These are phyloP conservation scores for Cheirogaleus medius DNA, from an alignment of 2,113 vertebrate genomes.

Conservation along the genomic window DNA sequence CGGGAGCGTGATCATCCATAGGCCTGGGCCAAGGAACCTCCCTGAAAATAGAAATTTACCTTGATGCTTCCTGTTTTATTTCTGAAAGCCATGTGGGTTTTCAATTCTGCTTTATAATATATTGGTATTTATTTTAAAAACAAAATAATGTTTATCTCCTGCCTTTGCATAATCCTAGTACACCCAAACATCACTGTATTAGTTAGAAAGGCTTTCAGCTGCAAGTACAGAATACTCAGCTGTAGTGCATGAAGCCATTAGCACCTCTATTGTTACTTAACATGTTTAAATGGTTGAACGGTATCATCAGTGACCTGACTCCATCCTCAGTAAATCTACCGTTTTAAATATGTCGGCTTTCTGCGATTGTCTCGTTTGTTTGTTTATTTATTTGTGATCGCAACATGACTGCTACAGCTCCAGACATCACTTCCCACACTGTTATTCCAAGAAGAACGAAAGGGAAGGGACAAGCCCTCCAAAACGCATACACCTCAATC, in stretches of 20 bases:
- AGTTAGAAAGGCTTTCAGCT: neutral
- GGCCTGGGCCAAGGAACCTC: neutral
- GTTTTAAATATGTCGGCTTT: neutral
- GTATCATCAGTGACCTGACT: neutral
- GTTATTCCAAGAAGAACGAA: neutral
- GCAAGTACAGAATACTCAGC: neutral
- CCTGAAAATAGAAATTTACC: neutral
- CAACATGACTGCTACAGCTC: neutral
- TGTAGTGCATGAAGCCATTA: neutral
- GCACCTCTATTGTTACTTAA: neutral
- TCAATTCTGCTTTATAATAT: conserved; percentile 23
- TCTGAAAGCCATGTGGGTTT: neutral
- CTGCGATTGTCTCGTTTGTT: neutral
- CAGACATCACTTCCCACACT: neutral
- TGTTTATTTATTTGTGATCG: neutral
- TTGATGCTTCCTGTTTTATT: conserved; percentile 21
- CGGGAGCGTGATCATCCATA: neutral
- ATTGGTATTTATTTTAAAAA: conserved; percentile 28
- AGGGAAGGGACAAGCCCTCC: neutral
- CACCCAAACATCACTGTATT: neutral
- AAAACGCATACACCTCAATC: neutral
- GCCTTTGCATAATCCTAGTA: neutral
- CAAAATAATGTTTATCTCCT: conserved; percentile 30
- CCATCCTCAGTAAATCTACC: neutral
- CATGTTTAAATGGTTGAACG: neutral